Base-by-base conservation (phyloP, 2,113 vertebrate genomes). In the Cavia porcellus region DNA sequence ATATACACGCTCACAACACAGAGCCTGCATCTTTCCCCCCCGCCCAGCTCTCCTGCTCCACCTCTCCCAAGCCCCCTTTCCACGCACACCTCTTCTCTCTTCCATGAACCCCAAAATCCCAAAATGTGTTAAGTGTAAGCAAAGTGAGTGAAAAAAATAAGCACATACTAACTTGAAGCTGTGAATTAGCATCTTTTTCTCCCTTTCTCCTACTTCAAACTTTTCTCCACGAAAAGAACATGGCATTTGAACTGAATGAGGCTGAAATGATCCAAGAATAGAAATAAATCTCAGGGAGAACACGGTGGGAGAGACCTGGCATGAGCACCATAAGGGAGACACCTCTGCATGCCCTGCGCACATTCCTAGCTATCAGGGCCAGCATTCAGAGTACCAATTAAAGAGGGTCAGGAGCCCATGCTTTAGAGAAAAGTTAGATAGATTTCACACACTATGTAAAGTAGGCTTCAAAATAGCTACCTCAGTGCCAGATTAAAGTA, bases 1-100 rank as follows among this genome's bases (percentile, higher is more conserved):
- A 3, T 1, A 3, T 3, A 24, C 11, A 4, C 20, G 22, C n/a
- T 82, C 72, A 8, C 0, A 15, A 25, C 4, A n/a, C 74, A n/a
- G 2, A 10, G 32, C 2, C 15, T 52, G 28, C n/a, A 2, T 30
- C 11, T 22, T 38, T 74, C 2, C 42, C 22, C 3, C 57, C 7
- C 0, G 62, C 30, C 15, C n/a, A 55, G 61, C 45, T 61, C 5
- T 52, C 4, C 66, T 45, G 24, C 7, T 1, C 7, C 22, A 9
- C 19, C 66, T 28, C 15, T 30, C 3, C 15, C 22, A 4, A 0
- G 2, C 8, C n/a, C 70, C 32, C 50, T 25, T 5, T 1, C 19
- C 24, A 50, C 5, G 12, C 9, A 30, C 1, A 2, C 10, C 19
- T 24, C 19, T 10, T 17, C 9, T 61, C 30, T 45, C 62, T 59